Conservation (phyloP, 2,113 vertebrate genomes). For the Lepus americanus region DNA sequence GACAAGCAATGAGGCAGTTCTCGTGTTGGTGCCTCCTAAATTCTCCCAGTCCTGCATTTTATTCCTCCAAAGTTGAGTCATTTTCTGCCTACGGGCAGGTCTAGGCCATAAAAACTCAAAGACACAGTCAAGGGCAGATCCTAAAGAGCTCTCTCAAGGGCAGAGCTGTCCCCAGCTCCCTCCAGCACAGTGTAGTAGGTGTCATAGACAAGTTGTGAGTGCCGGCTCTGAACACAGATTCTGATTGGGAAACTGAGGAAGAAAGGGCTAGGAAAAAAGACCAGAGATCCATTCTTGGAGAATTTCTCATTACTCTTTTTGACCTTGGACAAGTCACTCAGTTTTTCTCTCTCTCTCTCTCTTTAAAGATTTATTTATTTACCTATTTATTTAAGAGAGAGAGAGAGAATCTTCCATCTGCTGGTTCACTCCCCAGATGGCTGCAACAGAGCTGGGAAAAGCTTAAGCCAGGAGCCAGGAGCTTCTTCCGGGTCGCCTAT, state of each 20-base stretch:
- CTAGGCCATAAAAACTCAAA: background rate
- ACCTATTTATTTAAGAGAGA: no score
- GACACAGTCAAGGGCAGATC: background rate
- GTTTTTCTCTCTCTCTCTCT: background rate
- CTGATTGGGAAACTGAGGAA: background rate
- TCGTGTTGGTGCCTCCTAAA: rapidly evolving
- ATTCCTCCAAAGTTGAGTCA: background rate
- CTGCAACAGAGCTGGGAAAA: no score
- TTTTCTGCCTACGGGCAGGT: background rate
- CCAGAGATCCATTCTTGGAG: background rate
- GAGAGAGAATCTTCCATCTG: no score
- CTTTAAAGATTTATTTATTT: no score
- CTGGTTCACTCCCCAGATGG: no score
- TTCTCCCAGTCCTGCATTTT: rapidly evolving
- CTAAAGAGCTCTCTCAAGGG: no score
- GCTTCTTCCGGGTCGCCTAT: no score
- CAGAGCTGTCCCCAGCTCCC: background rate
- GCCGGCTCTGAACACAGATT: background rate
- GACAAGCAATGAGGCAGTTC: no score
- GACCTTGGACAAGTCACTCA: background rate
- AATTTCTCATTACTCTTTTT: no score
- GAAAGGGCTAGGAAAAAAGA: background rate
- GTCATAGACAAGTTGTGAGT: rapidly evolving
- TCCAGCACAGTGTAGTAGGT: no score
- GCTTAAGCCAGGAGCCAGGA: no score